Evolutionary conservation across 2,797 vertebrate genomes (phyloP), one percentile per base, ranked within the genome.

Genomic region (Pogonophryne albipinna): DNA sequence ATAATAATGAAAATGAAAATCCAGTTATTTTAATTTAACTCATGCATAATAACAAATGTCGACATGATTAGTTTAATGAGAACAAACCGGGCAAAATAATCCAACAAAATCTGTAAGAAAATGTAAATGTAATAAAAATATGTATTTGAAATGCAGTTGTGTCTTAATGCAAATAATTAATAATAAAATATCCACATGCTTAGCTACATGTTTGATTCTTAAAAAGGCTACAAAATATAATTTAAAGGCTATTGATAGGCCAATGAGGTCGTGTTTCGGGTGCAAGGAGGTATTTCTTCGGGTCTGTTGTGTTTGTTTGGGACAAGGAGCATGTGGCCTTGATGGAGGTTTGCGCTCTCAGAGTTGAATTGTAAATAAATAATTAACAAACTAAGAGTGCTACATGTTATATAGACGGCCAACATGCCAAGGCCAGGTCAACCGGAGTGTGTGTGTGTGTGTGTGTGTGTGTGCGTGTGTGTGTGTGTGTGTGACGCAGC

Each of bases 381-480:
- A 16, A 19, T 31, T 34, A 19, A 65, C 6, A 38, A 23, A 67
- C 49, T 13, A 45, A 4, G 13, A 42, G 31, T 17, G 46, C 52
- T 53, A 73, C 44, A 69, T 63, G 74, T 53, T 67, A 27, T n/a
- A 31, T 34, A 59, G 65, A 44, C 66, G 56, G 68, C 81, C 23
- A 41, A n/a, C 73, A 79, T 79, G 78, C 80, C 82, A 79, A 76
- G 73, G 64, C 67, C 78, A 44, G 90, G 87, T 91, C 89, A 90
- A 73, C 72, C 76, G 76, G 71, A 80, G 63, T 89, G 94, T 78
- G 89, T 92, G 84, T 92, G 34, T 38, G 34, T 38, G 34, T 6
- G 34, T 38, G 34, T 38, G 34, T 38, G 34, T 38, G 34, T 9
- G 34, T 38, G 34, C 9, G 63, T 89, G 34, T 7, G 34, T 38